Conservation (phyloP, 1,140 invertebrate species). For the Trinorchestia longiramus region DNA sequence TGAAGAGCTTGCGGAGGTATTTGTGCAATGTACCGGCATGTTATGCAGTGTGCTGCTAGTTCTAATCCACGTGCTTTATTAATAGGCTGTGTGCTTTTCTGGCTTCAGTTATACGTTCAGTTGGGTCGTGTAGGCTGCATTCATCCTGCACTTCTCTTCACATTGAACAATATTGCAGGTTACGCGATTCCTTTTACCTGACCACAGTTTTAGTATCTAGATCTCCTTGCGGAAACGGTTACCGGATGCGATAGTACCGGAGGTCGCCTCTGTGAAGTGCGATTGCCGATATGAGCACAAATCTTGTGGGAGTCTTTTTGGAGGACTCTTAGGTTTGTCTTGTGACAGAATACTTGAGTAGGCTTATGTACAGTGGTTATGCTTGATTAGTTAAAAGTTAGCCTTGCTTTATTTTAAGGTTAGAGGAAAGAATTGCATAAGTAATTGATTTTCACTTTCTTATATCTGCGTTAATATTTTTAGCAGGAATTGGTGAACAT, state of each 20-base stretch:
- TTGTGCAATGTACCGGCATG: neutral
- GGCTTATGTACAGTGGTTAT: neutral
- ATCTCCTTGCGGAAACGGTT: neutral
- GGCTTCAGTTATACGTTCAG: neutral
- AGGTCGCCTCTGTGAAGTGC: neutral
- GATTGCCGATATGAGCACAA: neutral
- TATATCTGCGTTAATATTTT: no score
- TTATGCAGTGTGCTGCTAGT: neutral
- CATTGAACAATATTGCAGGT: neutral
- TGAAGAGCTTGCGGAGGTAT: constrained; percentile 13
- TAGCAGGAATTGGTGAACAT: no score
- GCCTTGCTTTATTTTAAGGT: neutral
- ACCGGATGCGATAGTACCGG: neutral
- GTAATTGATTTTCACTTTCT: no score
- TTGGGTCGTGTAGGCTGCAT: neutral
- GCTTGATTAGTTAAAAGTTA: neutral
- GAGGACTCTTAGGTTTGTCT: neutral
- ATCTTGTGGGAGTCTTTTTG: neutral
- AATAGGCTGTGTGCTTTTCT: neutral
- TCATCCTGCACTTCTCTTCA: neutral
- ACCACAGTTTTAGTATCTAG: neutral
- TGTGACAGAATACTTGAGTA: neutral
- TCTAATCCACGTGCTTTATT: neutral
- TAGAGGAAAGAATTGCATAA: neutral
- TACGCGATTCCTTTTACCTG: neutral